Evolutionary conservation across 1,140 invertebrate species (phyloP), one percentile per base, ranked within the genome.

Genomic region (Druon quercuslanigerum): DNA sequence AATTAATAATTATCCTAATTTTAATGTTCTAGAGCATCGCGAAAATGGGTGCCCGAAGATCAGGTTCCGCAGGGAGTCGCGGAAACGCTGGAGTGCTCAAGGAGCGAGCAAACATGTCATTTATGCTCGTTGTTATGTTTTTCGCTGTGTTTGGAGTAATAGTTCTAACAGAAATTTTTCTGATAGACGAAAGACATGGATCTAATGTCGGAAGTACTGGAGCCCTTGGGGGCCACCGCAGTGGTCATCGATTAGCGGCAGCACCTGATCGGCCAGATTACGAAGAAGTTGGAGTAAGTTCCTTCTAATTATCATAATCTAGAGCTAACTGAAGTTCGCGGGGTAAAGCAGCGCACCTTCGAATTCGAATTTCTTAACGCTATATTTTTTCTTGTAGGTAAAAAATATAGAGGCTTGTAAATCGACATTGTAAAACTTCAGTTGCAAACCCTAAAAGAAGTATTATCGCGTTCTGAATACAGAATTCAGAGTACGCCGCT

Each of bases 101-200:
- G 81, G 96, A 97, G 85, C 92, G 96, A 73, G 96, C 96, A 74
- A 95, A 96, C 86, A 94, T 97, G 93, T 96, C 96, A 79, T 97
- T 97, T 90, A 95, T 97, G 91, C 95, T 97, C 84, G 96, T 97
- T 46, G 93, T 97, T 76, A 96, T 97, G 92, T 97, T 97, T 88
- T 96, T 97, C 87, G 95, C 94, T n/a, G 94, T 97, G 51, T 97
- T 97, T 85, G 95, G 95, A 13, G 90, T 96, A 72, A 97, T 97
- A 81, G 94, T 97, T 14, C 92, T 97, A 56, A 96, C 96, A 51
- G 96, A 97, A 91, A 94, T 96, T 79, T 94, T 96, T 86, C 91
- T 96, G 71, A 94, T 96, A 52, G 95, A 96, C 87, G 93, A 94
- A 76, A 89, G 91, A 77, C 92, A 91, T 11, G 86, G 88, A 50